Percentiles rank a stretch among this genome's conserved stretches.
Conservation (phyloP, 2,113 vertebrate genomes). For the Corydoras sp. region DNA sequence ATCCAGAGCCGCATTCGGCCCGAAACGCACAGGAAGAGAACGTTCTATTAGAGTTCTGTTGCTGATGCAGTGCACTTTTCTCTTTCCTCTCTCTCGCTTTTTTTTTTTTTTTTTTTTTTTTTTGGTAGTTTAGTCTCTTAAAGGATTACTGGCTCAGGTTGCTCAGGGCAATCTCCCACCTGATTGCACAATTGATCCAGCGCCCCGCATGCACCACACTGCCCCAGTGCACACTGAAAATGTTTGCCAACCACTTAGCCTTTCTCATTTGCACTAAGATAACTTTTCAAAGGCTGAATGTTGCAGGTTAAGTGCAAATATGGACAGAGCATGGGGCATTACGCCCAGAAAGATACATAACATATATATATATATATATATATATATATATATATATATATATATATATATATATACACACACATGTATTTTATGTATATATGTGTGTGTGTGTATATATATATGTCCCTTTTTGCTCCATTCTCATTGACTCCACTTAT, state of each 20-base stretch:
- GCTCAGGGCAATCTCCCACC: conserved; percentile 43
- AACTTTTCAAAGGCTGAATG: conserved; percentile 30
- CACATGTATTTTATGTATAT: too few species aligned
- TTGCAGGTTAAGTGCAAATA: conserved; percentile 7
- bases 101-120: not conserved
- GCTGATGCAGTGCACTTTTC: conserved; percentile 8
- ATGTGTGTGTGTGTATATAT: too few species aligned
- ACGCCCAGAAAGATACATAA: too few species aligned
- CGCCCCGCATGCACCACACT: conserved; percentile 20
- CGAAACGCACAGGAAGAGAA: too few species aligned
- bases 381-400: conserved; percentile 6
- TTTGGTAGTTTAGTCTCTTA: conserved; percentile 16
- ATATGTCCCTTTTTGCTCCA: too few species aligned
- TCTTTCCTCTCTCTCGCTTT: too few species aligned
- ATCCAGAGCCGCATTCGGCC: too few species aligned
- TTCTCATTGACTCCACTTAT: too few species aligned
- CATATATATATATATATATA: too few species aligned
- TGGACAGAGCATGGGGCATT: too few species aligned
- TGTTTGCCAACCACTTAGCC: conserved; percentile 45
- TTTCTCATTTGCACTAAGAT: conserved; percentile 35
- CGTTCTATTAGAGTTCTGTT: not conserved
- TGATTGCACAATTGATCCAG: conserved; percentile 47
- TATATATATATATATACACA: too few species aligned
- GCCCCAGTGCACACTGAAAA: conserved; percentile 42
- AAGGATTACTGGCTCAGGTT: conserved; percentile 31